These are phyloP conservation scores for Troides oblongomaculatus DNA, from an alignment of 2,888 invertebrate genomes.

Conservation along the genomic window DNA sequence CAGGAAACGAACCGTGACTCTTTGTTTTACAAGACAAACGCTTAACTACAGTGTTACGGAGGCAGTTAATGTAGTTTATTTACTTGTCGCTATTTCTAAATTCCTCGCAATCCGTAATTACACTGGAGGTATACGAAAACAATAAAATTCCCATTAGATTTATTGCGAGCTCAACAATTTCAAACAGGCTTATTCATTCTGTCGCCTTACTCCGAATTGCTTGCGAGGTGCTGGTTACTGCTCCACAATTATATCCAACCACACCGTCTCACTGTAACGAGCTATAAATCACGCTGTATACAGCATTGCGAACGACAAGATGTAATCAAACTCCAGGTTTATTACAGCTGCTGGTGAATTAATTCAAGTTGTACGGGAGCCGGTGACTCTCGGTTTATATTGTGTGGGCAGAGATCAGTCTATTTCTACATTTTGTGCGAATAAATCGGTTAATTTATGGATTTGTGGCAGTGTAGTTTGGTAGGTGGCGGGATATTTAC, in stretches of 20 bases:
- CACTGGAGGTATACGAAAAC: neutral
- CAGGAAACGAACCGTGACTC: too few relatives aligned
- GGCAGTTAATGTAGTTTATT: neutral
- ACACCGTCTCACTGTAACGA: slow-evolving; percentile 13
- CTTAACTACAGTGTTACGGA: neutral
- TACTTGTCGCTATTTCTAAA: slow-evolving; percentile 1
- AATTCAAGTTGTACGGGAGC: slow-evolving; percentile 29
- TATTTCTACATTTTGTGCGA: slow-evolving; percentile 13
- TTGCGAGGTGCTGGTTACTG: slow-evolving; percentile 22
- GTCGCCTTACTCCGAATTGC: slow-evolving; percentile 24
- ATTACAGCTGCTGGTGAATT: slow-evolving; percentile 26
- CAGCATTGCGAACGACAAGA: slow-evolving; percentile 20
- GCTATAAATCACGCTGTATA: slow-evolving; percentile 27
- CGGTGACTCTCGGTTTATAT: slow-evolving; percentile 5
- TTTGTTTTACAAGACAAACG: too few relatives aligned
- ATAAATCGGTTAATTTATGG: slow-evolving; percentile 21
- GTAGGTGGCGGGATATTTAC: neutral
- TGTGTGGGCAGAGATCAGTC: slow-evolving; percentile 27
- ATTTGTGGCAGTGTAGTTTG: neutral
- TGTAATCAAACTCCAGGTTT: slow-evolving; percentile 27
- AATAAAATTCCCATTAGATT: slow-evolving; percentile 21
- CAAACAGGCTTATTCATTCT: slow-evolving; percentile 9
- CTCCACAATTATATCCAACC: slow-evolving; percentile 28
- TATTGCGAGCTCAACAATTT: slow-evolving; percentile 9
- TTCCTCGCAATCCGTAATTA: neutral